Percentiles rank a stretch among this genome's conserved stretches.
These are phyloP conservation scores for Actinia tenebrosa DNA, from an alignment of 64 coral and sea anemone genomes.

Conservation along the genomic window DNA sequence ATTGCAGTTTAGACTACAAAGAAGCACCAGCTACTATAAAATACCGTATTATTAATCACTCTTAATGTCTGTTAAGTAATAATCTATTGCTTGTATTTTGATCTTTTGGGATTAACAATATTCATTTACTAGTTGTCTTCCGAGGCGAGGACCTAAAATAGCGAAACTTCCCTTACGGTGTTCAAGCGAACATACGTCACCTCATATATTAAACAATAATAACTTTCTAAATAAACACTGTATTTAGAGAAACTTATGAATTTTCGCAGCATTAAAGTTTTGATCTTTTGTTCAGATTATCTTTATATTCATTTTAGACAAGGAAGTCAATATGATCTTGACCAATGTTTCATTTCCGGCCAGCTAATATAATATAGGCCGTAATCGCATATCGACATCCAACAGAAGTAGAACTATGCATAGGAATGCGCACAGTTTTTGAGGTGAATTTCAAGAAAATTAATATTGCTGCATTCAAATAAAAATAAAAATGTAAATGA, in stretches of 20 bases:
- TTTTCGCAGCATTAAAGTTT: not conserved
- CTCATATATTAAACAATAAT: not conserved
- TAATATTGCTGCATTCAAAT: no score
- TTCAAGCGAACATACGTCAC: not conserved
- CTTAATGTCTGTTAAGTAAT: not conserved
- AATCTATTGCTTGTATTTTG: not conserved
- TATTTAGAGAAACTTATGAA: not conserved
- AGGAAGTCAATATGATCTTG: not conserved
- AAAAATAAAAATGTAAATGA: no score
- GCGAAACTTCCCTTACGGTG: not conserved
- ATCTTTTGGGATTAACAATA: not conserved
- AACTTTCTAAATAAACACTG: not conserved
- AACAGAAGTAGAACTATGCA: not conserved
- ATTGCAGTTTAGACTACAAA: not conserved
- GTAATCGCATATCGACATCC: not conserved
- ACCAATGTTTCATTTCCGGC: conserved; percentile 1
- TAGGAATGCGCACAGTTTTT: no score
- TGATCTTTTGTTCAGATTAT: not conserved
- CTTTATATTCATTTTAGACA: not conserved
- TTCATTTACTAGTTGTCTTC: not conserved
- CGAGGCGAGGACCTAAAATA: not conserved
- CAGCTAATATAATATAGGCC: not conserved
- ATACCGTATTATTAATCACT: not conserved
- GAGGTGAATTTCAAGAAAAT: no score
- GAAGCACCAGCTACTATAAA: not conserved